Base-by-base conservation (phyloP, 2,113 vertebrate genomes). In the Cinclus cinclus region DNA sequence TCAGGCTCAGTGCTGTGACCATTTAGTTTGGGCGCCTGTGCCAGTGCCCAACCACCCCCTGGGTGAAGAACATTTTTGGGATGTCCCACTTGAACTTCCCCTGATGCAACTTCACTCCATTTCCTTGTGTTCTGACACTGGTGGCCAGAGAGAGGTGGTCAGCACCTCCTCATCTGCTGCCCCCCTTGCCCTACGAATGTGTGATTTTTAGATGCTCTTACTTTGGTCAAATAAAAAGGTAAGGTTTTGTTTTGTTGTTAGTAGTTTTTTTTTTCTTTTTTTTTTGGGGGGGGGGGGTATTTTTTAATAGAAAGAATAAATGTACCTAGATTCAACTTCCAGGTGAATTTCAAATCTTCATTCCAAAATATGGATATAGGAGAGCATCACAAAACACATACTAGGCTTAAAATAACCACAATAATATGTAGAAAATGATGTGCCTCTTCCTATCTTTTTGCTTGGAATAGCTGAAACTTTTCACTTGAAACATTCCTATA, bases 251-350 rank as follows among this genome's bases (percentile, higher is more conserved):
- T 83, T 80, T n/a, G 15, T n/a, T 59, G 24, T 31, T 63, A 33
- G 9, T 41, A 63, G 33, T 6, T 21, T 6, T 0, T 8, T 39
- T 18, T 21, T 30, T 10, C 4, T 37, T 37, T 37, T 37, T 37
- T 37, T 37, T 37, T 37, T 37, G 35, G 35, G 35, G 4, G 16
- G n/a, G n/a, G 11, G 4, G 16, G 15, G 1, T 47, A 19, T 76
- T 71, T 87, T 74, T 75, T 13, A 59, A 59, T 13, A 71, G 56
- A 46, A 87, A 76, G 28, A 91, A 70, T 58, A 87, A 83, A 74
- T 35, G 8, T 25, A 60, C 20, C 28, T 31, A 37, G 49, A 78
- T 65, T 31, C 27, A 77, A 84, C 11, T 73, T 68, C 31, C 42
- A 73, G n/a, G 47, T 31, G 60, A 47, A 80, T 63, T 53, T 83